Conservation (phyloP, 2,113 vertebrate species). For the Bagarius yarrelli region DNA sequence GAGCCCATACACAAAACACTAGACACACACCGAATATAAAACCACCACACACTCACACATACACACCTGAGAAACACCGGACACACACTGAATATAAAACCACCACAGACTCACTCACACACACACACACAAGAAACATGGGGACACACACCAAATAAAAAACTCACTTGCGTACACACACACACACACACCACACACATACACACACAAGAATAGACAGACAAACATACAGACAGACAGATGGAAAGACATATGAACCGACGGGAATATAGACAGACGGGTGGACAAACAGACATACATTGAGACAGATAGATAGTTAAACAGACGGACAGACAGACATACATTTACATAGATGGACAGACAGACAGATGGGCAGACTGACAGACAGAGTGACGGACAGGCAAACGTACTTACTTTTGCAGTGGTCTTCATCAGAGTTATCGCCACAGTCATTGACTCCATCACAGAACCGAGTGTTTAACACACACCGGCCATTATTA, state of each 20-base stretch:
- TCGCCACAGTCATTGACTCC: slow-evolving; percentile 82
- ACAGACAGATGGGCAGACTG: neutral
- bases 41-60: neutral
- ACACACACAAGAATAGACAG: no score
- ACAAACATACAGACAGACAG: no score
- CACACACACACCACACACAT: neutral
- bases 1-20: no score
- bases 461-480: slow-evolving; percentile 76
- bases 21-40: no score
- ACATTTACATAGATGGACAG: neutral
- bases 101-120: neutral
- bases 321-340: neutral
- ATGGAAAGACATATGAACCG: no score
- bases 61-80: neutral
- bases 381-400: neutral
- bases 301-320: no score
- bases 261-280: neutral
- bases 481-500: slow-evolving; percentile 76
- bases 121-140: neutral
- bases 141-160: neutral
- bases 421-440: slow-evolving; percentile 79
- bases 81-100: neutral
- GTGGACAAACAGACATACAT: neutral
- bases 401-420: slow-evolving; percentile 73
- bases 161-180: neutral